phyloP scores from a whole-genome alignment of 2,888 invertebrate species.

The Acrobasis repandana region DNA sequence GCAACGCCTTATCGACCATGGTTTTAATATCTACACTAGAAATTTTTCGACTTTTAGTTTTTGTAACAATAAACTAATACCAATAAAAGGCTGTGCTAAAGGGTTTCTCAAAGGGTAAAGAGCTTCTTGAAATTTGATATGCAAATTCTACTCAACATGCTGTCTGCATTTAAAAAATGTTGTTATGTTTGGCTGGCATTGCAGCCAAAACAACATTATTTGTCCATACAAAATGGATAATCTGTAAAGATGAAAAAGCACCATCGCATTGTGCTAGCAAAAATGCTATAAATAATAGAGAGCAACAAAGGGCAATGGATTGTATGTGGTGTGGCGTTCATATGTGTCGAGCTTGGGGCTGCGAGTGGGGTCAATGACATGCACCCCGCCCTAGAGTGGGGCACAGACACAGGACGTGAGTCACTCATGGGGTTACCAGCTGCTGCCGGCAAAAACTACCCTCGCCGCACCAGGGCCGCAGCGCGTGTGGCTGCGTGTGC shows the following conservation, averaged over 20 bases:
- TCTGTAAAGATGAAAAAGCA: constrained; percentile 51
- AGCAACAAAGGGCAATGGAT: constrained; percentile 74
- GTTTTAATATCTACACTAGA: constrained; percentile 54
- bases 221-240: constrained; percentile 58
- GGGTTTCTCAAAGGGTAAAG: too few species aligned
- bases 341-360: constrained; percentile 69
- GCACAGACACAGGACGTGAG: constrained; percentile 78
- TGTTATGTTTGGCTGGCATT: too few species aligned
- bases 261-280: constrained; percentile 57
- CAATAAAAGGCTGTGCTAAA: too few species aligned
- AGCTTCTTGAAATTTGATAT: too few species aligned
- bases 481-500: constrained; percentile 51
- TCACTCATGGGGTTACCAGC: constrained; percentile 79
- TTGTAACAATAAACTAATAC: constrained; percentile 3
- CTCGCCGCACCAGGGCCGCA: constrained; percentile 49
- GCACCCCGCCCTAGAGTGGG: constrained; percentile 75
- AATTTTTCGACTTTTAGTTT: constrained; percentile 9
- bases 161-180: too few species aligned
- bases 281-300: constrained; percentile 69
- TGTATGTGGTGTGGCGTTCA: constrained; percentile 68
- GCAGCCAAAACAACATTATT: constrained; percentile 37
- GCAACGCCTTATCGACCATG: constrained; percentile 62
- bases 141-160: too few species aligned
- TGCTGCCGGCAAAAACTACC: constrained; percentile 79
- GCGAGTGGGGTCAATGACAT: constrained; percentile 79